Conservation (phyloP, 2,888 invertebrate genomes). For the Zelleria hepariella region DNA sequence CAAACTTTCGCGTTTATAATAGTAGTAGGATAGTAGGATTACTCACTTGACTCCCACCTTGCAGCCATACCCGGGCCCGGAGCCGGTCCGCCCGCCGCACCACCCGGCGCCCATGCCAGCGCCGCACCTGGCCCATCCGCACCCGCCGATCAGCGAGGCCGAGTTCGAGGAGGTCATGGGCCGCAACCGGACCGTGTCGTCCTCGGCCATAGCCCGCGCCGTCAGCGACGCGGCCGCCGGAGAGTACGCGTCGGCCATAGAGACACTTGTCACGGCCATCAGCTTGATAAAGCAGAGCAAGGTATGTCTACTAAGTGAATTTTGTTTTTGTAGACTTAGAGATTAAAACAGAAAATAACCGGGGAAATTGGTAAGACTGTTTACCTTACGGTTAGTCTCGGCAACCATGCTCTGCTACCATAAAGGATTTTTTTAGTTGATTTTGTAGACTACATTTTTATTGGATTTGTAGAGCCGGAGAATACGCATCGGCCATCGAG, state of each 20-base stretch:
- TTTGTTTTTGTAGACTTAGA: neutral
- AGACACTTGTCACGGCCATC: conserved; percentile 98
- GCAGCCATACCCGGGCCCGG: conserved; percentile 27
- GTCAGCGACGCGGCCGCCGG: conserved; percentile 98
- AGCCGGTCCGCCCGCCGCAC: conserved; percentile 2
- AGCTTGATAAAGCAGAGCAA: conserved; percentile 98
- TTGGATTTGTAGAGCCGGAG: too few species aligned
- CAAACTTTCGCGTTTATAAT: too few species aligned
- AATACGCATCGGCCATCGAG: neutral
- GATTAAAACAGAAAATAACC: too few species aligned
- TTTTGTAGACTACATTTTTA: too few species aligned
- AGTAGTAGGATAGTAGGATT: too few species aligned
- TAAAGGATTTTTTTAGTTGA: too few species aligned
- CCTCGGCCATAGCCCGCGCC: conserved; percentile 96
- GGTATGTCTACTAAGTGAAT: conserved; percentile 40
- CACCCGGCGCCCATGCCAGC: conserved; percentile 6
- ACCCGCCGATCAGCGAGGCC: conserved; percentile 80
- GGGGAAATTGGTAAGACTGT: too few species aligned
- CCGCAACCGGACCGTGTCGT: conserved; percentile 96
- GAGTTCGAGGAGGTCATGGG: conserved; percentile 99
- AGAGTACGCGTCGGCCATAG: conserved; percentile 98
- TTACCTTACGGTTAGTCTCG: too few species aligned
- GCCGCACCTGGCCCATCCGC: conserved; percentile 19
- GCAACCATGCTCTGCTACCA: too few species aligned
- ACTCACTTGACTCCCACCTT: neutral